These are phyloP conservation scores for Intellagama lesueurii DNA, from an alignment of 2,797 vertebrate genomes.

Conservation along the genomic window DNA sequence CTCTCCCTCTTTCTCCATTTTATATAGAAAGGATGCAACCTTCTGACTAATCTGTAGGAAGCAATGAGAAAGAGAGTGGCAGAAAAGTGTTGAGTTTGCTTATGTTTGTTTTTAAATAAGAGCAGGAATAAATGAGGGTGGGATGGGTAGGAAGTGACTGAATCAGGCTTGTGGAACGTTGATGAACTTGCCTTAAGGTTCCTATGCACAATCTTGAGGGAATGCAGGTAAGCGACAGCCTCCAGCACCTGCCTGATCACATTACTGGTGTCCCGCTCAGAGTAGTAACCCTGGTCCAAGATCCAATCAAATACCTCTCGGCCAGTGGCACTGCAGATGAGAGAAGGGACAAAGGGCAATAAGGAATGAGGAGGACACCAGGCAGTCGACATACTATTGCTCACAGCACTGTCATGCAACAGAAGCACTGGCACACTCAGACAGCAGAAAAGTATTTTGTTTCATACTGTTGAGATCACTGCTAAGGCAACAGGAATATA, in stretches of 20 bases:
- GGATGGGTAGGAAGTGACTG: not conserved
- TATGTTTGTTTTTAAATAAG: not conserved
- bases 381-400: not conserved
- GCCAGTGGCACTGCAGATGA: conserved; percentile 89
- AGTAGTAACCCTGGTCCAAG: conserved; percentile 98
- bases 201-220: conserved; percentile 94
- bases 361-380: not conserved
- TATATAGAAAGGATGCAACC: not conserved
- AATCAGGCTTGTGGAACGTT: no score
- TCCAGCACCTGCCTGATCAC: conserved; percentile 97
- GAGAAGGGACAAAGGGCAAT: conserved; percentile 47
- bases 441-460: not conserved
- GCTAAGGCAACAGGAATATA: not conserved
- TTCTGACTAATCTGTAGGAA: not conserved
- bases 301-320: conserved; percentile 99
- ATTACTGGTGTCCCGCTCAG: conserved; percentile 96
- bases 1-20: not conserved
- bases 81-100: not conserved
- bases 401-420: not conserved
- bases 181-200: conserved; percentile 91
- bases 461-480: not conserved
- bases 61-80: fast-evolving
- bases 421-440: not conserved
- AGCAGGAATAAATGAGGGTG: not conserved
- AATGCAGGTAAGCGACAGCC: conserved; percentile 97